Percentiles rank a stretch among this genome's conserved stretches.
These are phyloP conservation scores for Poeciliopsis gracilis DNA, from an alignment of 2,797 vertebrate genomes.

Conservation along the genomic window DNA sequence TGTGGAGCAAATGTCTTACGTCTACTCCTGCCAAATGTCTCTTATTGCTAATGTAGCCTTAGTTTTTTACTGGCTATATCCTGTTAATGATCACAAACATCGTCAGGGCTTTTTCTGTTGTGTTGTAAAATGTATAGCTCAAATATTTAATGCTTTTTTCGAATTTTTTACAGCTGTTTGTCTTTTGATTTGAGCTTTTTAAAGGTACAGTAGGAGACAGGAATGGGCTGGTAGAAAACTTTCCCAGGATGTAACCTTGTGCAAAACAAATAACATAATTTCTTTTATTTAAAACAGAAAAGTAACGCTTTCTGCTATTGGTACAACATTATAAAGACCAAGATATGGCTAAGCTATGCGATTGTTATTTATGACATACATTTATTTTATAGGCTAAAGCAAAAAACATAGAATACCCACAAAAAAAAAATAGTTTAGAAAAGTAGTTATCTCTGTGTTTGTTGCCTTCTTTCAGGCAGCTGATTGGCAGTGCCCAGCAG, in stretches of 20 bases:
- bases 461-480: background rate
- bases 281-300: background rate
- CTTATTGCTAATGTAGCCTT: conserved; percentile 71
- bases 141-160: conserved; percentile 44
- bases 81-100: conserved; percentile 63
- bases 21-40: conserved; percentile 63
- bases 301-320: background rate
- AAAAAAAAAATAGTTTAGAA: background rate
- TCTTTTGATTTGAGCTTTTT: conserved; percentile 24
- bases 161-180: conserved; percentile 54
- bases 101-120: conserved; percentile 32
- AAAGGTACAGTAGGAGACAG: background rate
- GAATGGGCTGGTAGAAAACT: background rate
- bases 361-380: background rate
- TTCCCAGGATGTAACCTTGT: background rate
- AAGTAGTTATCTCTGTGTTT: background rate
- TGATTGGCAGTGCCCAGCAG: background rate
- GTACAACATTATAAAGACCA: background rate
- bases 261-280: background rate
- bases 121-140: conserved; percentile 56
- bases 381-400: background rate
- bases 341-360: background rate
- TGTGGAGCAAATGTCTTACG: conserved; percentile 58
- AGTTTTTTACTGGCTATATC: conserved; percentile 69
- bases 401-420: background rate